Percentiles rank a stretch among this genome's conserved stretches.
Conservation (phyloP, 2,797 vertebrate genomes). For the Cheirogaleus major region DNA sequence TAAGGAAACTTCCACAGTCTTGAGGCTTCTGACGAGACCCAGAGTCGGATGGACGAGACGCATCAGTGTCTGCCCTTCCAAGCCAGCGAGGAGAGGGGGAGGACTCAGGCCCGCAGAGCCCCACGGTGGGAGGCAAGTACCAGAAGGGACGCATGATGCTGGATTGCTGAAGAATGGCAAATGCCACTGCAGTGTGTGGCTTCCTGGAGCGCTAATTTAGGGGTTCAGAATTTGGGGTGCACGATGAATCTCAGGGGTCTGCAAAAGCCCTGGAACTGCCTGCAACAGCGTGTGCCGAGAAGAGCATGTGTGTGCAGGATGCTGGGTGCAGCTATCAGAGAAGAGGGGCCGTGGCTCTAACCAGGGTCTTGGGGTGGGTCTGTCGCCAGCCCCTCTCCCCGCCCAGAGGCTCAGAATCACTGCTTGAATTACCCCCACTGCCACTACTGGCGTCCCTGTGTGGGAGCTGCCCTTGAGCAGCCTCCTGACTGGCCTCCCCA, state of each 20-base stretch:
- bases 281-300: accelerated
- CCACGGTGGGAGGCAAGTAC: accelerated
- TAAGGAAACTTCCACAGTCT: not conserved
- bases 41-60: accelerated
- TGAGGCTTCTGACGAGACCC: not conserved
- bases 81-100: not conserved
- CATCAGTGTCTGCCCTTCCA: not conserved
- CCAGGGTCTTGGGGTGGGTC: not conserved
- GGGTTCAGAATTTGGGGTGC: not conserved
- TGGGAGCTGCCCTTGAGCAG: not conserved
- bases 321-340: accelerated
- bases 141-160: not conserved
- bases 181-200: not conserved
- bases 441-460: too few relatives aligned
- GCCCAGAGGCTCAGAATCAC: not conserved
- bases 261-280: not conserved
- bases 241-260: not conserved
- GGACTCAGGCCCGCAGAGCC: too few relatives aligned
- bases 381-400: not conserved
- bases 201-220: not conserved
- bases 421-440: not conserved
- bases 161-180: not conserved
- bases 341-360: accelerated
- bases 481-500: not conserved
- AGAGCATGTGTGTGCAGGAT: accelerated